Base-by-base conservation (phyloP, 2,113 vertebrate species). In the Myxocyprinus asiaticus region DNA sequence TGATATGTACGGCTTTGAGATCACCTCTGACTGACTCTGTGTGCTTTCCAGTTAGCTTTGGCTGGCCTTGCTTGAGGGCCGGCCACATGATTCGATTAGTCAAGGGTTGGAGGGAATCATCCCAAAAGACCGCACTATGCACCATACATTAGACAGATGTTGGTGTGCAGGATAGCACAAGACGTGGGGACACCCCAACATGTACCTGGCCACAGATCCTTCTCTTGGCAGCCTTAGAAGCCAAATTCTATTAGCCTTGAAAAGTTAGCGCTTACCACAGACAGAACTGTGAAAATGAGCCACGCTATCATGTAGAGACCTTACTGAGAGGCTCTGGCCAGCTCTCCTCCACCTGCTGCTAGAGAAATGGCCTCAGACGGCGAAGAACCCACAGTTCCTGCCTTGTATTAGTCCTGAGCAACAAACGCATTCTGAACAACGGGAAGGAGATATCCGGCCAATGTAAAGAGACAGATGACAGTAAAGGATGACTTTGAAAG, bases 61-160 rank as follows among this genome's bases (percentile, higher is more conserved):
- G 44, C 62, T 67, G 58, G 78, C 42, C 74, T 33, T 55, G 50
- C 70, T 9, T 59, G 9, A 65, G 17, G 53, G 62, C 62, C 14
- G 64, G 78, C 74, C 47, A 5, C 69, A 64, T 68, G 63, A 83
- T 84, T 84, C 74, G 70, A 84, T 84, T 81, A 84, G 79, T 81
- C 69, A 12, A 81, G 50, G 45, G 65, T 62, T 58, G 56, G 47
- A 65, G 82, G 68, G 63, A 77, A 45, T 78, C 48, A n/a, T 84
- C 69, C 79, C 61, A 11, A 58, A 70, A 74, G 76, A 62, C 47
- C 75, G 14, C 59, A 74, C 65, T 58, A 9, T 9, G 69, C 67
- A 0, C 59, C 63, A 50, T n/a, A 51, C 42, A 70, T 17, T 11
- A 48, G 79, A 70, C 79, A 64, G 66, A 82, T 82, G 80, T 77